Base-by-base conservation (phyloP, 1,140 invertebrate species). In the Cydia amplana region DNA sequence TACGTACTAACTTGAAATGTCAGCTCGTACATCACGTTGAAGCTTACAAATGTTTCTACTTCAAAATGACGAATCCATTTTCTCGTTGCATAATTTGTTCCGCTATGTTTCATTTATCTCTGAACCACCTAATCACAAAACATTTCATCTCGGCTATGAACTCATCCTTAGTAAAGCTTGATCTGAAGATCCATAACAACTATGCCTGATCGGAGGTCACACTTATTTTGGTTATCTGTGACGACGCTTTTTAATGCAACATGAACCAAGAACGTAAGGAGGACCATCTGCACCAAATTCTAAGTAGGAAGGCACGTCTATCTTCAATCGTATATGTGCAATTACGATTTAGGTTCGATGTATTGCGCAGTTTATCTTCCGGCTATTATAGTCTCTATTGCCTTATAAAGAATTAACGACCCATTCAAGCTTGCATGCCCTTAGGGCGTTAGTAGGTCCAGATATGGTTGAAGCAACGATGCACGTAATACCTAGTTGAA, bases 11-110 rank as follows among this genome's bases (percentile, higher is more conserved):
- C 65, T 70, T 18, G 18, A 16, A 36, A 70, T n/a, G 65, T 43
- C 32, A 43, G 55, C 20, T 60, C 20, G 16, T 60, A 23, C 18
- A 60, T 60, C 55, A 70, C 32, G 65, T 40, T 23, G 4, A 70
- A 70, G 43, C 32, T 70, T 70, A 70, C 65, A 40, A 43, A 70
- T 43, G 65, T 70, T 32, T 70, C 65, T 70, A 18, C 32, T 18
- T 70, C 36, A 36, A 70, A 70, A 70, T 70, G 65, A 36, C 65
- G 28, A 36, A 70, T 70, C 18, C 65, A 70, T 70, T 70, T 60
- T 40, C 65, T 43, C n/a, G 18, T 70, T 36, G 65, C 28, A 70
- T 70, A 70, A 70, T 70, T 70, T 4, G 65, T 70, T 70, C 65
- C 65, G 65, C 65, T 70, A 36, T 70, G 65, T 40, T 70, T 70